These are phyloP conservation scores for Pitangus sulphuratus DNA, from an alignment of 2,797 vertebrate genomes.

Conservation along the genomic window DNA sequence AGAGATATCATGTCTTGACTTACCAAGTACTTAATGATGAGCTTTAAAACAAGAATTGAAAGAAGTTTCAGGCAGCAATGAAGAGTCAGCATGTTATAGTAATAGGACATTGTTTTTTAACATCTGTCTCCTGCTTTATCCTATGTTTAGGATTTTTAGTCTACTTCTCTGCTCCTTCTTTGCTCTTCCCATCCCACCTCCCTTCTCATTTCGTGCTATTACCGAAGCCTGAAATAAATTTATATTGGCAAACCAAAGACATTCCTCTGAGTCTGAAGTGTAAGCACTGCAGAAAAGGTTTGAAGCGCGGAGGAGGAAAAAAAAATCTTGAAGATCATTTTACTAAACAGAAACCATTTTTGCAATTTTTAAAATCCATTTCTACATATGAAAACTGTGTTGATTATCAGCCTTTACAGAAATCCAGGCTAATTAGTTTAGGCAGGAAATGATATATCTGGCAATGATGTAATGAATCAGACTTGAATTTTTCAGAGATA, in stretches of 20 bases:
- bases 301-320: rapidly evolving
- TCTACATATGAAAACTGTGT: not conserved
- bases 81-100: not conserved
- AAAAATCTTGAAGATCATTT: not conserved
- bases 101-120: not conserved
- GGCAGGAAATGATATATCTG: not conserved
- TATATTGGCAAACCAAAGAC: not conserved
- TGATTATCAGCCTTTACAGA: not conserved
- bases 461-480: not conserved
- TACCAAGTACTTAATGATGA: not conserved
- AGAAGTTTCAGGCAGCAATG: not conserved
- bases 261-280: not conserved
- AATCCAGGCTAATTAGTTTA: not conserved
- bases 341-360: not conserved
- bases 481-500: not conserved
- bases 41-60: not conserved
- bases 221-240: not conserved
- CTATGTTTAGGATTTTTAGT: not conserved
- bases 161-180: not conserved
- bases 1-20: not conserved
- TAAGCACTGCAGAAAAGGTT: not conserved
- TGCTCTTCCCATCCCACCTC: rapidly evolving
- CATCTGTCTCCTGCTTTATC: rapidly evolving
- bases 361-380: not conserved
- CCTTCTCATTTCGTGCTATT: not conserved